These are phyloP conservation scores for Pygmarrhopalites habei DNA, from an alignment of 1,140 invertebrate genomes.

Conservation along the genomic window DNA sequence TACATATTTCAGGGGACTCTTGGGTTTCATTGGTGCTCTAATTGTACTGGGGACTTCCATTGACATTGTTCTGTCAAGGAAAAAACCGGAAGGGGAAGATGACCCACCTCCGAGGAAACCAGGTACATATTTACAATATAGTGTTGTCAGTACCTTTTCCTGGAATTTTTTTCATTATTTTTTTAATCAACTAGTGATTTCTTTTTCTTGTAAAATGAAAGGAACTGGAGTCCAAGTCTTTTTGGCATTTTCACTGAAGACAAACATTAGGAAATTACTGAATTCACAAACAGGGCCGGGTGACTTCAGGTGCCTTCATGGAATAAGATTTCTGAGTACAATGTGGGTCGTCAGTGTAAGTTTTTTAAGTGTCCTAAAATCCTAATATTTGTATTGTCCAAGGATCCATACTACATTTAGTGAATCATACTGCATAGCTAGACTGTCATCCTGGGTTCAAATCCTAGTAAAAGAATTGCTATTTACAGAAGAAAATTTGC, in stretches of 20 bases:
- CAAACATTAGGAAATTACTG: conserved; percentile 46
- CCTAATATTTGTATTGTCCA: too few relatives aligned
- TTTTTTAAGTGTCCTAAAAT: too few relatives aligned
- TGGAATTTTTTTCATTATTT: not conserved
- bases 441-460: too few relatives aligned
- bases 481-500: too few relatives aligned
- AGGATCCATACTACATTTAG: too few relatives aligned
- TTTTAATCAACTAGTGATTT: not conserved
- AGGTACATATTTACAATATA: not conserved
- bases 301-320: conserved; percentile 48
- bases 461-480: too few relatives aligned
- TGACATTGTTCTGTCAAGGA: not conserved
- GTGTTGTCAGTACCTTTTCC: not conserved
- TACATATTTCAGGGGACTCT: too few relatives aligned
- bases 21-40: too few relatives aligned
- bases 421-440: too few relatives aligned
- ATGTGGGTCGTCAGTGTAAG: conserved; percentile 49
- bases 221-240: conserved; percentile 14
- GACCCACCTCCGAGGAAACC: not conserved
- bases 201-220: not conserved
- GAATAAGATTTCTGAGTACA: conserved; percentile 49
- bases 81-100: not conserved
- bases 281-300: conserved; percentile 37
- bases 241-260: conserved; percentile 47
- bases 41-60: too few relatives aligned